Conservation (phyloP, 2,113 vertebrate species). For the Eublepharis macularius region DNA sequence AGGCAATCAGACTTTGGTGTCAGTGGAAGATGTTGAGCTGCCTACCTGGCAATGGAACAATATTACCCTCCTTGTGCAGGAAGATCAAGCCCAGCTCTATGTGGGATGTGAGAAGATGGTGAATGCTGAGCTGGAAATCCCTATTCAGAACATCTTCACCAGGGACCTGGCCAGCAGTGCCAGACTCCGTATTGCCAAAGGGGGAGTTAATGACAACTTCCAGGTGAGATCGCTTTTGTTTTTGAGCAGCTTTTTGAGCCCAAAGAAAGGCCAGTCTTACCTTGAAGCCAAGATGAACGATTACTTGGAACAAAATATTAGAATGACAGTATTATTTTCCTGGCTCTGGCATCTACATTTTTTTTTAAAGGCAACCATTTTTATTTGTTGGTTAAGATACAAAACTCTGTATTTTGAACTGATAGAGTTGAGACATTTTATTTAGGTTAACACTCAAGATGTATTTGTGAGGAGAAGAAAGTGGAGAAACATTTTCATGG, state of each 20-base stretch:
- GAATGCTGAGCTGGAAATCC: slow-evolving; percentile 85
- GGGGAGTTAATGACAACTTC: slow-evolving; percentile 88
- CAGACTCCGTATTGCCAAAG: slow-evolving; percentile 88
- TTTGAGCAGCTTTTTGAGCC: not conserved
- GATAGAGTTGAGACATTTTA: not conserved
- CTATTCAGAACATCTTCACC: slow-evolving; percentile 88
- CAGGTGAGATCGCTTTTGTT: slow-evolving; percentile 78
- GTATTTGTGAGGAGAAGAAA: not conserved
- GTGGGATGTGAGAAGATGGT: slow-evolving; percentile 95
- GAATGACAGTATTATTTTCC: not conserved
- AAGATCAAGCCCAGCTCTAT: slow-evolving; percentile 90
- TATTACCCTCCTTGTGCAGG: slow-evolving; percentile 94
- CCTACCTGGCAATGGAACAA: slow-evolving; percentile 93
- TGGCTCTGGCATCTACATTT: not conserved
- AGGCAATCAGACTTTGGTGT: slow-evolving; percentile 85
- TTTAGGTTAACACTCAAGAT: not conserved
- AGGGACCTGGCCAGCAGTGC: slow-evolving; percentile 83
- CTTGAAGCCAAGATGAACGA: not conserved
- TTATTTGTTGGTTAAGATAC: not conserved
- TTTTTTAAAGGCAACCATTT: not conserved
- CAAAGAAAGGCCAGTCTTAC: not conserved
- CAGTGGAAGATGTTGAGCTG: slow-evolving; percentile 88
- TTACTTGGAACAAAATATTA: not conserved
- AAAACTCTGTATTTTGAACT: not conserved
- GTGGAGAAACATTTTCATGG: not conserved